These are phyloP conservation scores for Pinna nobilis DNA, from an alignment of 1,140 invertebrate genomes.

Conservation along the genomic window DNA sequence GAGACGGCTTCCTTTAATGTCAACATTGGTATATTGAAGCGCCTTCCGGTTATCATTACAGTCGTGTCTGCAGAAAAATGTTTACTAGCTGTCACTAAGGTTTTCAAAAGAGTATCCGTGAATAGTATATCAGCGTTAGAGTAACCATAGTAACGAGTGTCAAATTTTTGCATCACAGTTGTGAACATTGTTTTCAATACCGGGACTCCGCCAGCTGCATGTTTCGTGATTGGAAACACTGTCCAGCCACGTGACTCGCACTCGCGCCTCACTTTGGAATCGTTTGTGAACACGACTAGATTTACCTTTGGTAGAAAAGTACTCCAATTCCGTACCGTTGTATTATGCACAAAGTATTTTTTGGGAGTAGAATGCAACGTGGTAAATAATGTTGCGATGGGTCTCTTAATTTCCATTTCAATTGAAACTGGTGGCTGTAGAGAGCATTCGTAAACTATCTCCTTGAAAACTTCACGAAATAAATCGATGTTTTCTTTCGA, in stretches of 20 bases:
- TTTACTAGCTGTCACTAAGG: constrained; percentile 31
- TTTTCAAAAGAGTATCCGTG: constrained; percentile 42
- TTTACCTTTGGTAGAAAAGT: constrained; percentile 42
- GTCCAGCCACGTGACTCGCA: constrained; percentile 41
- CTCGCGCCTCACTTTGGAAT: constrained; percentile 20
- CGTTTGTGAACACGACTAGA: constrained; percentile 53
- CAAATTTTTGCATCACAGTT: constrained; percentile 43
- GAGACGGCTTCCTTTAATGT: constrained; percentile 37
- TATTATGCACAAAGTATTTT: constrained; percentile 48
- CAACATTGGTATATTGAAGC: constrained; percentile 50
- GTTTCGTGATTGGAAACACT: constrained; percentile 34
- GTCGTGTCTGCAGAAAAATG: constrained; percentile 15
- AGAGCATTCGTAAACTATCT: not conserved
- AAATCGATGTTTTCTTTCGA: not conserved
- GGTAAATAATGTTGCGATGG: constrained; percentile 54
- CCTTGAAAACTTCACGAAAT: not conserved
- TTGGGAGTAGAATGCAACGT: constrained; percentile 39
- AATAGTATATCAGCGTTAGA: constrained; percentile 61
- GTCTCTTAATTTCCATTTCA: not conserved
- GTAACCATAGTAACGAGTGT: constrained; percentile 56
- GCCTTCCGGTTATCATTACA: constrained; percentile 47
- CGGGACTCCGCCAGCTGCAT: constrained; percentile 48
- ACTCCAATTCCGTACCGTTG: constrained; percentile 57
- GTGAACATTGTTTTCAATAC: constrained; percentile 57
- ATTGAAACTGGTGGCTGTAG: not conserved